phyloP scores from a whole-genome alignment of 2,113 vertebrate species.

The Hippocampus mohnikei region DNA sequence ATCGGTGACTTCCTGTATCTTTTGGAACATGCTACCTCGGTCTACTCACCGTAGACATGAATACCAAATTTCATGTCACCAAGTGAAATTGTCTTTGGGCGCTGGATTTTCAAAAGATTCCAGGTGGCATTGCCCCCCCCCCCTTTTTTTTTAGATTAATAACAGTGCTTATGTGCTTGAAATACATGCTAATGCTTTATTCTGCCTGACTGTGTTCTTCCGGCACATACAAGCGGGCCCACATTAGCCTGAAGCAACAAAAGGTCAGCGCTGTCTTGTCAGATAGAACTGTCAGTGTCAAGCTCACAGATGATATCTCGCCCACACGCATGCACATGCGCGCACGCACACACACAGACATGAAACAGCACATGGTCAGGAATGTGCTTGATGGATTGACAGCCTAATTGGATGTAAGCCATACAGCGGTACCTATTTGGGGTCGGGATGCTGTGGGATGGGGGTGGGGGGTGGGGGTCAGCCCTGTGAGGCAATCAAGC shows the following conservation, averaged over 20 bases:
- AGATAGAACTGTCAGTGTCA: slow-evolving; percentile 3
- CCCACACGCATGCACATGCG: neutral
- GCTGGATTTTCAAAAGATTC: neutral
- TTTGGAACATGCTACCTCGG: neutral
- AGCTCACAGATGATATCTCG: neutral
- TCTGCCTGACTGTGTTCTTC: neutral
- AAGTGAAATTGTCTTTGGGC: neutral
- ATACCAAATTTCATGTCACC: neutral
- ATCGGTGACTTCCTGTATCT: neutral
- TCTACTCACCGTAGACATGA: neutral
- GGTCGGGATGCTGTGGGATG: neutral
- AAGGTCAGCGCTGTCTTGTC: slow-evolving; percentile 3
- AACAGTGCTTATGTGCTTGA: neutral
- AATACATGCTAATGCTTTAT: slow-evolving; percentile 1
- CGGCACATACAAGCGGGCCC: neutral
- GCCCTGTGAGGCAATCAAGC: slow-evolving; percentile 39
- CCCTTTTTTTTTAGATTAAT: neutral
- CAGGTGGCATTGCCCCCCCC: neutral
- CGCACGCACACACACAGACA: neutral
- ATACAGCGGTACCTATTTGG: slow-evolving; percentile 20
- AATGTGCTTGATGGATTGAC: slow-evolving; percentile 38
- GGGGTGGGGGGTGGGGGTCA: neutral
- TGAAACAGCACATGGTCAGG: slow-evolving; percentile 5
- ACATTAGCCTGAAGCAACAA: neutral
- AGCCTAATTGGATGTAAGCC: slow-evolving; percentile 42